Conservation (phyloP, 2,113 vertebrate species). For the Pavo muticus region DNA sequence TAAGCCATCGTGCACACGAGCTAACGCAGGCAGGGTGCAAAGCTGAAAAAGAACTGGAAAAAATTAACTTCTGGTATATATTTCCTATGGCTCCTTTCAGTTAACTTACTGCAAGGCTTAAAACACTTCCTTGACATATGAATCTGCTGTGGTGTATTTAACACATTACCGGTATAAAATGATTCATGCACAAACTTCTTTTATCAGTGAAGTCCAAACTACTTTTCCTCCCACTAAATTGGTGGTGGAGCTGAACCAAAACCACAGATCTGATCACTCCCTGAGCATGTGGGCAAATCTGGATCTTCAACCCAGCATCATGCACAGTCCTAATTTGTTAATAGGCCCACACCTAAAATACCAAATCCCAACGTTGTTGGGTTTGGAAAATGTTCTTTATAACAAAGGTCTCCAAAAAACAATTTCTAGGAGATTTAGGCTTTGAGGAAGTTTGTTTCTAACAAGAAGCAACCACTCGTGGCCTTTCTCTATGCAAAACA, state of each 20-base stretch:
- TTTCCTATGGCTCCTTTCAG: constrained; percentile 69
- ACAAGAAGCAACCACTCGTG: not conserved
- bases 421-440: not conserved
- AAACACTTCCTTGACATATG: constrained; percentile 61
- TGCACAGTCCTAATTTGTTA: constrained; percentile 10
- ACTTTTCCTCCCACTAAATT: not conserved
- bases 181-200: not conserved
- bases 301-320: constrained; percentile 4
- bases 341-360: not conserved
- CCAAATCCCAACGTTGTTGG: not conserved
- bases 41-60: constrained; percentile 70
- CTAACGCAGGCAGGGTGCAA: constrained; percentile 45
- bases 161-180: constrained; percentile 44
- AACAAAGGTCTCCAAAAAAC: not conserved
- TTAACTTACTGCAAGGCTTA: constrained; percentile 44
- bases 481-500: not conserved
- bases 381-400: not conserved
- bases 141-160: constrained; percentile 71
- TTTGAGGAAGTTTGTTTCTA: not conserved
- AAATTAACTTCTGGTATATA: constrained; percentile 73
- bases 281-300: constrained; percentile 1
- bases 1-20: constrained; percentile 7
- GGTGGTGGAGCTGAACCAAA: constrained; percentile 44
- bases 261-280: constrained; percentile 30
- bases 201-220: constrained; percentile 41